Percentiles rank a stretch among this genome's conserved stretches.
These are phyloP conservation scores for Myotis myotis DNA, from an alignment of 2,797 vertebrate genomes.

Conservation along the genomic window DNA sequence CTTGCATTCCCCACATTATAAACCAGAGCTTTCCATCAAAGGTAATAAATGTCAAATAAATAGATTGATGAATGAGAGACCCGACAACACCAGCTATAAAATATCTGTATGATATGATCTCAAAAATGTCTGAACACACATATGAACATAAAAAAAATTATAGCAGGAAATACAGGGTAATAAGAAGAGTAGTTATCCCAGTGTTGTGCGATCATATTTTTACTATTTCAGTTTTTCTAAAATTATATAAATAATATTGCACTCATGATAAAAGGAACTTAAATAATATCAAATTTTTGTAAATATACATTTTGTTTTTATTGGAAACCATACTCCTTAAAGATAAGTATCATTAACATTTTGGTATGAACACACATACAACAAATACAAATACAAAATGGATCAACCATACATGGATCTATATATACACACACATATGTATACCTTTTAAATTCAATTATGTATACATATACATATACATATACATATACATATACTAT, in stretches of 20 bases:
- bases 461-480: neutral
- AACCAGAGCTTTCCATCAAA: neutral
- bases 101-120: neutral
- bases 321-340: neutral
- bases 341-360: neutral
- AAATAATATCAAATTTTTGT: neutral
- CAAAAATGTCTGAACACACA: constrained; percentile 8
- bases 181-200: neutral
- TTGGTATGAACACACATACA: neutral
- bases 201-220: neutral
- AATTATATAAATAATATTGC: neutral
- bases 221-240: constrained; percentile 6
- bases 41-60: neutral
- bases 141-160: neutral
- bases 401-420: neutral
- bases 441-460: neutral
- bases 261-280: neutral
- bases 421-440: neutral
- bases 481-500: neutral
- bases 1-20: neutral
- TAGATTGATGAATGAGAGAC: neutral
- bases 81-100: neutral
- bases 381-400: neutral
- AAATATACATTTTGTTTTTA: constrained; percentile 46
- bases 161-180: neutral